phyloP scores from a whole-genome alignment of 2,797 vertebrate species.

The Neomorphus geoffroyi region DNA sequence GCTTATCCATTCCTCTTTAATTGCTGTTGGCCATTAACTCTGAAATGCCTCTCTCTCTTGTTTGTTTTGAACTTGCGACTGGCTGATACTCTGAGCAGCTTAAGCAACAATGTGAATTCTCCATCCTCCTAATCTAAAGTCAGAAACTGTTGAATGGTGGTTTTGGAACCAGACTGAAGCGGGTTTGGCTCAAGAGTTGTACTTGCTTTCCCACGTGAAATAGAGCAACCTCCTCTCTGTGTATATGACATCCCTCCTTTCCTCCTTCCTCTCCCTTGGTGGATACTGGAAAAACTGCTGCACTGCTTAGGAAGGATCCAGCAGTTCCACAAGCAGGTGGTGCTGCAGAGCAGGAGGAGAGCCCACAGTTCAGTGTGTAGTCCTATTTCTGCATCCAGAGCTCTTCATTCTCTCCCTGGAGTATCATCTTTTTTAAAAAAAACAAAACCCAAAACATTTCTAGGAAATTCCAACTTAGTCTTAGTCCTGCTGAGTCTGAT shows the following conservation, averaged over 20 bases:
- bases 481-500: not conserved
- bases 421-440: not conserved
- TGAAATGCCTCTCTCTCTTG: not conserved
- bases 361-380: not conserved
- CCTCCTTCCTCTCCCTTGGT: not conserved
- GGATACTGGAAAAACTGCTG: not conserved
- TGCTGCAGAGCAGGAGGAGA: conserved; percentile 23
- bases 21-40: conserved; percentile 15
- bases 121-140: not conserved
- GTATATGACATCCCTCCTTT: not conserved
- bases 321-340: conserved; percentile 9
- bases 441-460: not conserved
- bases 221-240: not conserved
- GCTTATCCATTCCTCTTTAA: not conserved
- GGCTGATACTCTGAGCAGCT: not conserved
- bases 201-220: not conserved
- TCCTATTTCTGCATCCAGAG: not conserved
- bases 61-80: conserved; percentile 20
- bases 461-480: not conserved
- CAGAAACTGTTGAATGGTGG: not conserved
- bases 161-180: not conserved
- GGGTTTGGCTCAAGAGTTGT: not conserved
- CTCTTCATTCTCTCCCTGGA: not conserved
- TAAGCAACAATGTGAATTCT: not conserved
- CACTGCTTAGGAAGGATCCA: not conserved